These are phyloP conservation scores for Poecilobothrus nobilitatus DNA, from an alignment of 2,888 invertebrate species.

Conservation along the genomic window DNA sequence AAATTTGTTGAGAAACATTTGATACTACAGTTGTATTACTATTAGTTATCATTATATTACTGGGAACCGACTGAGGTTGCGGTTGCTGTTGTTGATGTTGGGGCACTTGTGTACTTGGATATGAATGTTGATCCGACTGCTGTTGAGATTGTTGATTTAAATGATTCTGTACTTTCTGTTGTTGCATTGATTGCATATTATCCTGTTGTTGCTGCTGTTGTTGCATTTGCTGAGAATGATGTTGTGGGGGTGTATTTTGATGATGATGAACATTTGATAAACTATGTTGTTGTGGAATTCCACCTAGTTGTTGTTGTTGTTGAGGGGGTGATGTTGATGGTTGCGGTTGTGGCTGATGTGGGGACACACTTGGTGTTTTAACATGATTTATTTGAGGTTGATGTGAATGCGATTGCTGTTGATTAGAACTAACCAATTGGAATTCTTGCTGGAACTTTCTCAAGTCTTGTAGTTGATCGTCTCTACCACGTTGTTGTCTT, in stretches of 20 bases:
- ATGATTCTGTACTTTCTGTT: slow-evolving; percentile 21
- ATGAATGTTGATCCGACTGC: slow-evolving; percentile 24
- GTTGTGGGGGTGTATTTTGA: slow-evolving; percentile 15
- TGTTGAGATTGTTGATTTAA: slow-evolving; percentile 24
- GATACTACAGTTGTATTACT: slow-evolving; percentile 16
- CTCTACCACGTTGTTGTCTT: slow-evolving; percentile 36
- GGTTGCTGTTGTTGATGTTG: slow-evolving; percentile 25
- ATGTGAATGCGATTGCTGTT: slow-evolving; percentile 26
- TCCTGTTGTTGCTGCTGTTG: slow-evolving; percentile 25
- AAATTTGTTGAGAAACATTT: slow-evolving; percentile 16
- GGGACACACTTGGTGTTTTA: slow-evolving; percentile 33
- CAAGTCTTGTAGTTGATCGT: slow-evolving; percentile 49
- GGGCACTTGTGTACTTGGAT: slow-evolving; percentile 21
- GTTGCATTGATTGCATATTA: slow-evolving; percentile 18
- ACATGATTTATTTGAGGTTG: slow-evolving; percentile 26
- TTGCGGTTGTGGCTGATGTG: slow-evolving; percentile 36
- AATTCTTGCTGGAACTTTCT: slow-evolving; percentile 75
- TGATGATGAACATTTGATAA: slow-evolving; percentile 13
- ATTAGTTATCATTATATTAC: slow-evolving; percentile 18
- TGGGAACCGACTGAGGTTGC: slow-evolving; percentile 20
- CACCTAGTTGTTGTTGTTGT: slow-evolving; percentile 26
- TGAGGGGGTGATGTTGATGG: slow-evolving; percentile 36
- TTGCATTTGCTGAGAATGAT: slow-evolving; percentile 19
- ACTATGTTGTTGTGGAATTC: slow-evolving; percentile 21
- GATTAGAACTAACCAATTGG: slow-evolving; percentile 49